Evolutionary conservation across 2,797 vertebrate species (phyloP).

Genomic region (Lacerta agilis): DNA sequence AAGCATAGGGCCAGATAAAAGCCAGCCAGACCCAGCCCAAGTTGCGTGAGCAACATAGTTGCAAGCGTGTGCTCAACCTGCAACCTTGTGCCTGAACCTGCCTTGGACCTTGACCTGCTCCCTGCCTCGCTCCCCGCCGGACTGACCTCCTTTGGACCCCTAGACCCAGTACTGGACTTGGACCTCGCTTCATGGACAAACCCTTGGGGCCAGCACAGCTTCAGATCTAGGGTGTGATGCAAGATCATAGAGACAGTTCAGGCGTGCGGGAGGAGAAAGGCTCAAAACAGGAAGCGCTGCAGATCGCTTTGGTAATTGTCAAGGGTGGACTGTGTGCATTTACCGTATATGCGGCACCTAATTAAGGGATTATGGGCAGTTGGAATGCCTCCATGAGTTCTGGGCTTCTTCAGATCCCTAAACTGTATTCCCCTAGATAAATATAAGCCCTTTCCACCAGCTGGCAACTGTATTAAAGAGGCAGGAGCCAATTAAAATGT

Average conservation of each 20-base stretch:
- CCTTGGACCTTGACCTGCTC: too few species aligned
- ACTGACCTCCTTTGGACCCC: too few species aligned
- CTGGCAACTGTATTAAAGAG: background rate
- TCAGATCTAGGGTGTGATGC: background rate
- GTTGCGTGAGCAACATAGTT: too few species aligned
- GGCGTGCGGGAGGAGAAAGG: background rate
- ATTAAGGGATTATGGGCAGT: constrained; percentile 18
- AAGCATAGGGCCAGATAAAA: too few species aligned
- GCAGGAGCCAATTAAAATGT: constrained; percentile 32
- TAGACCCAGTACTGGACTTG: too few species aligned
- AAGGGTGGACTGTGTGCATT: background rate
- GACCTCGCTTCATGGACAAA: too few species aligned
- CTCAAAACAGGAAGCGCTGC: background rate
- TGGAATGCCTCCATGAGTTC: constrained; percentile 3
- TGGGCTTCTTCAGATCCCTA: constrained; percentile 10
- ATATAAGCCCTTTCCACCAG: constrained; percentile 1
- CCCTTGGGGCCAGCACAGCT: too few species aligned
- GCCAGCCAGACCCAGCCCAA: too few species aligned
- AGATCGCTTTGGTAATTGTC: background rate
- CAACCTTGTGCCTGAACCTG: too few species aligned
- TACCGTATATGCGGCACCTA: background rate
- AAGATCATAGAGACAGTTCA: background rate
- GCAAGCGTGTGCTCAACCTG: too few species aligned
- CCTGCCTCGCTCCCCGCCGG: too few species aligned
- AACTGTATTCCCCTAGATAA: constrained; percentile 32